Conservation (phyloP, 1,140 invertebrate genomes). For the Zaprionus lachaisei region DNA sequence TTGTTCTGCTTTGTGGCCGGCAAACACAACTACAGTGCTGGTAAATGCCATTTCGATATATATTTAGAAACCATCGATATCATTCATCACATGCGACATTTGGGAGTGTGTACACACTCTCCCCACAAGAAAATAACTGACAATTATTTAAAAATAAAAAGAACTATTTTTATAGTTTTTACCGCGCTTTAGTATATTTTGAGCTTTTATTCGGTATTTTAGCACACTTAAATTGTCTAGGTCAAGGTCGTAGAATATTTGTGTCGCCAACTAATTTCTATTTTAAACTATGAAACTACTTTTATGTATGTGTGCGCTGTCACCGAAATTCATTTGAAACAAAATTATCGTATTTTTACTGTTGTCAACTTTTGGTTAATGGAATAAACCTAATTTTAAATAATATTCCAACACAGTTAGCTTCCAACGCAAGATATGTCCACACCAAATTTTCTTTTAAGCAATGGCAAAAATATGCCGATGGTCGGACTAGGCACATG, state of each 20-base stretch:
- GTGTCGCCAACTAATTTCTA: conserved; percentile 54
- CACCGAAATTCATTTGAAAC: conserved; percentile 52
- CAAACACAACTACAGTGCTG: conserved; percentile 15
- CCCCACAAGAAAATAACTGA: conserved; percentile 4
- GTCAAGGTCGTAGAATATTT: conserved; percentile 29
- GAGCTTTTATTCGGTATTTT: not conserved
- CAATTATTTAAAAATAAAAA: conserved; percentile 10
- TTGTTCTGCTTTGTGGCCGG: conserved; percentile 5
- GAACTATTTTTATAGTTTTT: not conserved
- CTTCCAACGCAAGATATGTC: conserved; percentile 44
- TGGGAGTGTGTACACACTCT: conserved; percentile 26
- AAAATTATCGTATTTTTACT: conserved; percentile 51
- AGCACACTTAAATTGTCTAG: not conserved
- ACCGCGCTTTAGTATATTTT: not conserved
- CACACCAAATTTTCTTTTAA: conserved; percentile 86
- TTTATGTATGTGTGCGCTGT: conserved; percentile 33
- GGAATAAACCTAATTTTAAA: conserved; percentile 20
- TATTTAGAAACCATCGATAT: not conserved
- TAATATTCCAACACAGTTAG: conserved; percentile 4
- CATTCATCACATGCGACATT: not conserved
- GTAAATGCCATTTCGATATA: conserved; percentile 1
- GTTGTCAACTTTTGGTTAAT: conserved; percentile 52
- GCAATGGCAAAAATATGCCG: conserved; percentile 88
- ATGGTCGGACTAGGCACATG: conserved; percentile 92
- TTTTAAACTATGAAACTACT: conserved; percentile 55